Evolutionary conservation across 2,888 invertebrate genomes (phyloP), one percentile per base, ranked within the genome.

Genomic region (Nudaria mundana): DNA sequence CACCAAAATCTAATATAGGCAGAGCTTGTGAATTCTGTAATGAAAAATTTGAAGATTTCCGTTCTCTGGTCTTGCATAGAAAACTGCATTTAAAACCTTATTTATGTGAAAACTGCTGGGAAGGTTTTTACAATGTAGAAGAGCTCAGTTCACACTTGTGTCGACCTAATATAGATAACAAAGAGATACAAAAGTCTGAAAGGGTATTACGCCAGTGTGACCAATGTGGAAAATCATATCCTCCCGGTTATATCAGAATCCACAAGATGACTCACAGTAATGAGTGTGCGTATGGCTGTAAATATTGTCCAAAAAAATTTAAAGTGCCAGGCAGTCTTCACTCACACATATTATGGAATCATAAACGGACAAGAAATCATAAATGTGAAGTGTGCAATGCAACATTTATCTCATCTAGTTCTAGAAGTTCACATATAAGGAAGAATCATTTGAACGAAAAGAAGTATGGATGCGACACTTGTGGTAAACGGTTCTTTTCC

Each of bases 151-250:
- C 58, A 0, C 89, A 89, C 43, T 60, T 66, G 0, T 89, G 89
- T 48, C 71, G 71, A 44, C 81, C 82, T 0, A 77, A 76, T 24
- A 30, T 63, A 20, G 60, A 62, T 22, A 62, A 58, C 40, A 77
- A 74, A 42, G 71, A 72, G 16, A 78, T 71, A 41, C 63, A 52
- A 20, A 78, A 75, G 43, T 55, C 75, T 5, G 76, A 81, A 3
- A 73, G 55, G 53, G 50, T 69, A 0, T 49, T 86, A 40, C 60
- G 74, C 3, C 88, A 88, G 37, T 89, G 89, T 58, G 88, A 89
- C 46, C 85, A 88, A 45, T 89, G 89, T 53, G 89, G 89, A 0
- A 89, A 89, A 48, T 88, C 89, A 1, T 89, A 89, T 50, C 86
- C 87, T 0, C 77, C 80, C 0, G 81, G 87, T 0, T 89, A 89